These are phyloP conservation scores for Malaclemys terrapin DNA, from an alignment of 2,113 vertebrate genomes.

Conservation along the genomic window DNA sequence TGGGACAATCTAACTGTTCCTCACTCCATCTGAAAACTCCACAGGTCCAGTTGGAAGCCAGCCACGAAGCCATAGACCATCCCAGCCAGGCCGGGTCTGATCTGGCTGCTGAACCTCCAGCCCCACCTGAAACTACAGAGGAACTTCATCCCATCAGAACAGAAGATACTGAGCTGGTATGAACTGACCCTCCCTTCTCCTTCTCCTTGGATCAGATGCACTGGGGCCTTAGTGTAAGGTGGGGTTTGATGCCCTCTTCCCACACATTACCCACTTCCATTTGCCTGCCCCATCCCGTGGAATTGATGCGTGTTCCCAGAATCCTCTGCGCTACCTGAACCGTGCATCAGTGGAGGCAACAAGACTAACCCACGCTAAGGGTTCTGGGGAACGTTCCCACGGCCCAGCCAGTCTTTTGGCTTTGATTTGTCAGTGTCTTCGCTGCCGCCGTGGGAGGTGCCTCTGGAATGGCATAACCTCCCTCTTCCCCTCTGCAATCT, in stretches of 20 bases:
- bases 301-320: neutral
- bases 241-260: neutral
- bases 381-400: neutral
- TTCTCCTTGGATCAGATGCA: neutral
- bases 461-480: neutral
- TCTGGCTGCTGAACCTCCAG: neutral
- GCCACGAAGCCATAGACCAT: neutral
- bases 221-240: neutral
- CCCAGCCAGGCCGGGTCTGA: neutral
- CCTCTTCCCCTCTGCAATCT: fast-evolving
- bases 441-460: fast-evolving
- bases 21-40: neutral
- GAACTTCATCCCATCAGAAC: neutral
- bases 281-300: neutral
- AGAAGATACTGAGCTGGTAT: neutral
- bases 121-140: neutral
- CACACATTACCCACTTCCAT: neutral
- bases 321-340: neutral
- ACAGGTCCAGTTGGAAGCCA: neutral
- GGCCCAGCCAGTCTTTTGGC: neutral
- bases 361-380: neutral
- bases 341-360: neutral
- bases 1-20: neutral
- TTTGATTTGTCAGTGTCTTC: fast-evolving
- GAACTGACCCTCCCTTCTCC: too few species aligned